Evolutionary conservation across 2,888 invertebrate species (phyloP), one percentile per base, ranked within the genome.

Genomic region (Heliothis peltigera): DNA sequence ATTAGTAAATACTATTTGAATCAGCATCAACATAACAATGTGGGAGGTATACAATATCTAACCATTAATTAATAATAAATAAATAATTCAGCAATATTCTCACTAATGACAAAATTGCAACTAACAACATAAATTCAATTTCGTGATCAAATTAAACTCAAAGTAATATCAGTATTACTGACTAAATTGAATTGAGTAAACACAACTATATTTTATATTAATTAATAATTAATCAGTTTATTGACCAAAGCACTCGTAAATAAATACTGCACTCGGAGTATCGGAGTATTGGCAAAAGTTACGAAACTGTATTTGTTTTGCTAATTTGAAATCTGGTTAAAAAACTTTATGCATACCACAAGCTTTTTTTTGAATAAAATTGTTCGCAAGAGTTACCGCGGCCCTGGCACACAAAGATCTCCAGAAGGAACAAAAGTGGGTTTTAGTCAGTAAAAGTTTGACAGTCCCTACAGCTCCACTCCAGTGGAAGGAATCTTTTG

Each of bases 141-240:
- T 15, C 17, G 15, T 17, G 18, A 35, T 42, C 12, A 12, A 47
- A 46, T 62, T 19, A 4, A 15, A 2, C 35, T 7, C 42, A 63
- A 43, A 54, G 5, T 18, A 44, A 54, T 39, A 43, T 5, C 42
- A 18, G 8, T 21, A 35, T 61, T 8, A 21, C 8, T 43, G 12
- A n/a, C 25, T 12, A 46, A 54, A 68, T 62, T 39, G 17, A 53
- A 46, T 46, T 60, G 12, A 60, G 64, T 59, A n/a, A 58, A 58
- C 58, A 46, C 44, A 35, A 44, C 39, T 54, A 52, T 62, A 39
- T 58, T 58, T 55, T 42, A 42, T 48, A 22, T 21, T 55, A 47
- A 68, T 59, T 78, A 66, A 39, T 39, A 39, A 39, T 39, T n/a
- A 39, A 74, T 77, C 64, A 55, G 59, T 62, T 59, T 63, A 78